Base-by-base conservation (phyloP, 2,797 vertebrate genomes). In the Hapalemur alaotrensis region DNA sequence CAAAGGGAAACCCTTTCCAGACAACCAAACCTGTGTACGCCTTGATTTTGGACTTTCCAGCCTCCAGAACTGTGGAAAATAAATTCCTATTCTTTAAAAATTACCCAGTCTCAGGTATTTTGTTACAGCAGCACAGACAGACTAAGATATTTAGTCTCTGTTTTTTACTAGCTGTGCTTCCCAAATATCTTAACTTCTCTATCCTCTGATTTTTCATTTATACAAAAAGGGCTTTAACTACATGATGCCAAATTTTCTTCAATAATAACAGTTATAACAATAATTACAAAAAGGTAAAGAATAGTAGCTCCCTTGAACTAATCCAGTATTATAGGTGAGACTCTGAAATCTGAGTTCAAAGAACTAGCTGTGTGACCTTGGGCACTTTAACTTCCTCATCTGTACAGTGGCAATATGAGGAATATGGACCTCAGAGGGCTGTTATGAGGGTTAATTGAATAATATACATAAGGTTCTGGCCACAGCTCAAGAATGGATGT, bases 301-400 rank as follows among this genome's bases (percentile, higher is more conserved):
- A 43, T n/a, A n/a, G 15, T 41, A 65, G 17, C 10, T 30, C 28
- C 54, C 23, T 59, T 59, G 35, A 88, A 76, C 52, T 70, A 67
- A 95, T 41, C 38, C n/a, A 48, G 17, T 61, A 12, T 72, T 61
- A n/a, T 7, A 72, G 54, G 38, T 35, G 28, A 85, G 57, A 79
- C 10, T 30, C 8, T 50, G 2, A 76, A 78, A 43, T 84, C 52
- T 32, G 18, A 17, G 32, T 69, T 95, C 46, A 78, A 85, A 90
- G 18, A 91, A 46, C 20, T 73, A 15, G 5, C 32, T 35, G 1
- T 63, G 35, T 81, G 72, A 87, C 18, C n/a, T 28, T 57, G 30
- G 57, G 22, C 46, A 18, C n/a, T 85, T 93, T 69, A 61, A 78
- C 70, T 90, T 95, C 54, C 73, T 95, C 67, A 46, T 86, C 95